These are phyloP conservation scores for Rhea pennata DNA, from an alignment of 2,113 vertebrate genomes.

Conservation along the genomic window DNA sequence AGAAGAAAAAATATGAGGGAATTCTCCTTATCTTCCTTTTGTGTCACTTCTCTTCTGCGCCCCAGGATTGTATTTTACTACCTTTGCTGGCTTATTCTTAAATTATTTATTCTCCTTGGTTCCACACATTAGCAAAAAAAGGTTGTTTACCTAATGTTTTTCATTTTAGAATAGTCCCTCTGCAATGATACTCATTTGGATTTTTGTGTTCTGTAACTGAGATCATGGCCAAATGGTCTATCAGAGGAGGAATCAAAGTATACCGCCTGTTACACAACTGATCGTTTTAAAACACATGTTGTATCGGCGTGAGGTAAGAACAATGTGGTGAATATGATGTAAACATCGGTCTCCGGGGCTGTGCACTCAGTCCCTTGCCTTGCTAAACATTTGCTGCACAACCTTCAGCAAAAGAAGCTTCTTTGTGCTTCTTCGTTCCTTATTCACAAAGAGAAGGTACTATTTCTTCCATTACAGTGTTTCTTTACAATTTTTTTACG, in stretches of 20 bases:
- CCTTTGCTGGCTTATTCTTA: not conserved
- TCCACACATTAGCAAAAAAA: not conserved
- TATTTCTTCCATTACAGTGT: not conserved
- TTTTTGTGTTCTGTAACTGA: constrained; percentile 39
- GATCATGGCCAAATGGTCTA: constrained; percentile 38
- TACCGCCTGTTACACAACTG: not conserved
- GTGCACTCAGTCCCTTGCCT: not conserved
- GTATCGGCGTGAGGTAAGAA: constrained; percentile 22
- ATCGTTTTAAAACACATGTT: constrained; percentile 51
- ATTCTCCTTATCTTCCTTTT: not conserved
- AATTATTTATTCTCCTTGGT: not conserved
- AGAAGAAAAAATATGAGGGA: not conserved
- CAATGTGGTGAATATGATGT: fast-evolving
- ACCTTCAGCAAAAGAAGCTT: not conserved
- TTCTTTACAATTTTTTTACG: not conserved
- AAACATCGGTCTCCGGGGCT: not conserved
- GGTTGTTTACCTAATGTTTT: not conserved
- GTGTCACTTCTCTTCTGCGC: not conserved
- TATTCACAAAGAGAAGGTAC: not conserved
- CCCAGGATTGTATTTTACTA: not conserved
- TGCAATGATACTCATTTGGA: constrained; percentile 22
- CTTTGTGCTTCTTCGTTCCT: not conserved
- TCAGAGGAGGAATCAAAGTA: constrained; percentile 24
- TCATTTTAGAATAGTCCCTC: not conserved
- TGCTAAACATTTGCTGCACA: not conserved